A percentile compares a stretch with the other conserved stretches of the same genome.
phyloP scores from a whole-genome alignment of 2,888 invertebrate genomes.

The Tinea semifulvella region DNA sequence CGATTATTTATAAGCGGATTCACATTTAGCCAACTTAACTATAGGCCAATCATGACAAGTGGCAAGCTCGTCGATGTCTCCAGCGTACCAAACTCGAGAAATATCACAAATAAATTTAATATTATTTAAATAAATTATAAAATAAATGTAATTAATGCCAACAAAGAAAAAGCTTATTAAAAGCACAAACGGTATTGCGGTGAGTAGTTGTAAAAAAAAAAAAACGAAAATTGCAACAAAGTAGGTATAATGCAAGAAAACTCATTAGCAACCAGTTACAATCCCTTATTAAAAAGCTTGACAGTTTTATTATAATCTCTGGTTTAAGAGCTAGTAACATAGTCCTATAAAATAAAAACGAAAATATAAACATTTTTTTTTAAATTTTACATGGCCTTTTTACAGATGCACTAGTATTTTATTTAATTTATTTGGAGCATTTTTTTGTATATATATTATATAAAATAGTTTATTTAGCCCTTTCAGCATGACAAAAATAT shows the following conservation, averaged over 20 bases:
- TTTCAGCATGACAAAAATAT: too few species aligned
- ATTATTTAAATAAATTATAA: too few species aligned
- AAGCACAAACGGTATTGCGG: not conserved
- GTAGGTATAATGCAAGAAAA: not conserved
- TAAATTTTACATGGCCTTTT: not conserved
- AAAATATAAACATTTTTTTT: not conserved
- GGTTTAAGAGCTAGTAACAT: not conserved
- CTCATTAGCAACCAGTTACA: not conserved
- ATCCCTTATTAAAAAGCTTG: conserved; percentile 3
- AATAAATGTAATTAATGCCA: too few species aligned
- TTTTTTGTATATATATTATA: not conserved
- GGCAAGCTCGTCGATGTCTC: too few species aligned
- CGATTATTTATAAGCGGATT: too few species aligned
- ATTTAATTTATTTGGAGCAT: not conserved
- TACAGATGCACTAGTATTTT: not conserved
- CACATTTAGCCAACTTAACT: too few species aligned
- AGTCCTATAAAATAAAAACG: not conserved
- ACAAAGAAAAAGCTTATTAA: not conserved
- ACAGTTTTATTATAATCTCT: conserved; percentile 7
- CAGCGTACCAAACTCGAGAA: too few species aligned
- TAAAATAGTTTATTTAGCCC: too few species aligned
- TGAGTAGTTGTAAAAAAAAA: not conserved
- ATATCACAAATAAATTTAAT: too few species aligned
- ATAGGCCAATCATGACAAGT: too few species aligned
- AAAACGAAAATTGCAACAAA: not conserved